These are phyloP conservation scores for Dolichomitus sp. DNA, from an alignment of 2,888 invertebrate species.

Conservation along the genomic window DNA sequence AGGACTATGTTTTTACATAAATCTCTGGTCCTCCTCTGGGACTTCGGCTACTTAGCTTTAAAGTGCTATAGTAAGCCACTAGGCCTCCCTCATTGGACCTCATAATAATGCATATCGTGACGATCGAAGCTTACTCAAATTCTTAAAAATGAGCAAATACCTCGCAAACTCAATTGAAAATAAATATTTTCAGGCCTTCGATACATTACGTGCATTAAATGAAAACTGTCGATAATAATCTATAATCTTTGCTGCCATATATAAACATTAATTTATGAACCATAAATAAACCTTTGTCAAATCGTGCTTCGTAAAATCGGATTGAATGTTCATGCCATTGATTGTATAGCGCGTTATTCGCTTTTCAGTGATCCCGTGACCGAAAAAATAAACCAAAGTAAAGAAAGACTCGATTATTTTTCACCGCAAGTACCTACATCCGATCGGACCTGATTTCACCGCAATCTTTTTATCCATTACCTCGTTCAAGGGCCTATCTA, in stretches of 20 bases:
- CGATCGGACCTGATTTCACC: slow-evolving; percentile 53
- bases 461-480: slow-evolving; percentile 55
- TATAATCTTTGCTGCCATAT: not conserved
- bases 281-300: not conserved
- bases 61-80: too few species aligned
- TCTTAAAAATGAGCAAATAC: too few species aligned
- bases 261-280: not conserved
- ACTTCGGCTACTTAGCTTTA: too few species aligned
- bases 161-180: too few species aligned
- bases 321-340: slow-evolving; percentile 14
- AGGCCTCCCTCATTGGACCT: too few species aligned
- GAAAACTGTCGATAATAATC: not conserved
- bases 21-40: too few species aligned
- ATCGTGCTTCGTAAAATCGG: not conserved
- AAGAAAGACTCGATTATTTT: slow-evolving; percentile 43
- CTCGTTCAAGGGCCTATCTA: not conserved
- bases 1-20: too few species aligned
- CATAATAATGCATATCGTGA: too few species aligned
- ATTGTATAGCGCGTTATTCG: slow-evolving; percentile 38
- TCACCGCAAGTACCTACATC: slow-evolving; percentile 39
- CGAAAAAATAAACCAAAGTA: slow-evolving; percentile 11
- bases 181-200: not conserved
- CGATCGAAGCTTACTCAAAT: too few species aligned
- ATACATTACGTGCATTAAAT: not conserved
- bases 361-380: slow-evolving; percentile 2